Evolutionary conservation across 2,888 invertebrate genomes (phyloP).

Genomic region (Sisyra nigra): DNA sequence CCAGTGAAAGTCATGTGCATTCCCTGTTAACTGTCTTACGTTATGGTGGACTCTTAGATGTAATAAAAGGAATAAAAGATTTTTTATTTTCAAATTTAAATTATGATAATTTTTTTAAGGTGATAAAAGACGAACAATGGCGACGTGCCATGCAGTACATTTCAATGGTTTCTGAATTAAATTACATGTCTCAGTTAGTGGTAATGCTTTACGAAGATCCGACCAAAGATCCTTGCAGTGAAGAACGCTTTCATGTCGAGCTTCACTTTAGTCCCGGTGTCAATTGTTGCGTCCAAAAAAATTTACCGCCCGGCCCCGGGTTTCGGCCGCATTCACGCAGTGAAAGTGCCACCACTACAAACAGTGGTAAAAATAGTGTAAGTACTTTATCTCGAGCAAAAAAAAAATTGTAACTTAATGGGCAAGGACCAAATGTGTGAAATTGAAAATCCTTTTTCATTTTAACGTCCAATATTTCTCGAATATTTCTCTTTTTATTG

Average conservation of each 20-base stretch:
- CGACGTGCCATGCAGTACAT: constrained; percentile 96
- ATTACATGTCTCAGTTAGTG: constrained; percentile 98
- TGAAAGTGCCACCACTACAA: constrained; percentile 44
- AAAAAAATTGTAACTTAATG: too few relatives aligned
- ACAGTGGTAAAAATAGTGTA: constrained; percentile 35
- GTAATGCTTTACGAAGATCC: constrained; percentile 99
- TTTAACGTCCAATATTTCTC: background rate
- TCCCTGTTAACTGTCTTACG: constrained; percentile 89
- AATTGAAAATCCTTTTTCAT: too few relatives aligned
- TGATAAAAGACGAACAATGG: constrained; percentile 91
- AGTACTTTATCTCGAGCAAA: too few relatives aligned
- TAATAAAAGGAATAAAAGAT: constrained; percentile 27
- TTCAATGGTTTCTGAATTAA: constrained; percentile 92
- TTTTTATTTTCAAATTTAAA: constrained; percentile 9
- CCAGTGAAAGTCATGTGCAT: constrained; percentile 98
- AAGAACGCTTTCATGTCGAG: constrained; percentile 94
- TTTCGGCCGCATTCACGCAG: constrained; percentile 84
- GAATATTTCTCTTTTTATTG: constrained; percentile 13
- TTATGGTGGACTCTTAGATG: constrained; percentile 80
- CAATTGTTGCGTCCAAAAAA: constrained; percentile 90
- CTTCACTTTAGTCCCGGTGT: constrained; percentile 98
- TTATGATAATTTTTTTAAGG: constrained; percentile 29
- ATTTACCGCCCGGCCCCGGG: constrained; percentile 82
- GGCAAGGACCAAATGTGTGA: too few relatives aligned
- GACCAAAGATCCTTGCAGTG: constrained; percentile 81